Evolutionary conservation across 2,113 vertebrate genomes (phyloP), one percentile per base, ranked within the genome.

Genomic region (Xiphorhynchus elegans): DNA sequence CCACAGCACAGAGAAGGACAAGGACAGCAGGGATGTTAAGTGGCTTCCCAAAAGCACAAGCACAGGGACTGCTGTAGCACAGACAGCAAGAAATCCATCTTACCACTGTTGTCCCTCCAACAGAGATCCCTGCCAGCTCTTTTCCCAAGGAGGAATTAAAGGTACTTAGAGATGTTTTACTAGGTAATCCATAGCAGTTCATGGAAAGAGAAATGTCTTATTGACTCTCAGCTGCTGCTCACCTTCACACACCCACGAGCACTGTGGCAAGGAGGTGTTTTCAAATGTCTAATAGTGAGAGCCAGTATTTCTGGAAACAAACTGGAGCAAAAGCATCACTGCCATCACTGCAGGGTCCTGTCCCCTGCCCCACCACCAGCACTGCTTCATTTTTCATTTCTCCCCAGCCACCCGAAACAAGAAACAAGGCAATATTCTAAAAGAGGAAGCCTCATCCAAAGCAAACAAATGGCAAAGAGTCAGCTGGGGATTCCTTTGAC

Each of bases 141-240:
- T 72, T 31, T 18, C 56, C 62, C 28, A 10, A 82, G 66, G 24
- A 82, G 58, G 35, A 85, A 64, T 82, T 44, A 25, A 53, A 85
- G 86, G 33, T 17, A 13, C 66, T 82, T 52, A 9, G 37, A 66
- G 66, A 56, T 60, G 21, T 63, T 79, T 44, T 44, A 66, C 49
- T 64, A 58, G 66, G 40, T 68, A 93, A 95, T 82, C 87, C 87
- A 72, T 21, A 72, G 87, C 66, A 87, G 56, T 14, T 78, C 70
- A 37, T 2, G 24, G 10, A 28, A 91, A 82, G 37, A 82, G 49
- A 83, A 91, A 79, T 56, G 35, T 59, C 40, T 53, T 59, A 70
- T 4, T 87, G 95, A 80, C 89, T 63, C 76, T 6, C 21, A 72
- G 68, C 76, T 89, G 76, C 91, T 60, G 56, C 14, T 81, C 87